Evolutionary conservation across 2,797 vertebrate species (phyloP).

Genomic region (Sebastes steindachneri): DNA sequence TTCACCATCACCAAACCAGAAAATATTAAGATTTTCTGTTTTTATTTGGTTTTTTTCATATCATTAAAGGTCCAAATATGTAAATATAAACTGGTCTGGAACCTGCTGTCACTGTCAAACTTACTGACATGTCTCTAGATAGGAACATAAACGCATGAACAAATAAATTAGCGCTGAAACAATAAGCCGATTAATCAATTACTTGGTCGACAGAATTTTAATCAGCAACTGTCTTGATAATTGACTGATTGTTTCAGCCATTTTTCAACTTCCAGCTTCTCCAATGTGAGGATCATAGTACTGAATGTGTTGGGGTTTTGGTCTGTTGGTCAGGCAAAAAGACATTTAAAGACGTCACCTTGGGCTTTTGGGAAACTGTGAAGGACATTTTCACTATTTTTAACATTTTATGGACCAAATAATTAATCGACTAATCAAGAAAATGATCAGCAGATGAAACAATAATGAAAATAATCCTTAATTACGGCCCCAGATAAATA

Average conservation of each 20-base stretch:
- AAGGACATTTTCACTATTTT: neutral
- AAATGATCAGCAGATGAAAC: neutral
- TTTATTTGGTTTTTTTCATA: neutral
- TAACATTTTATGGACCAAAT: neutral
- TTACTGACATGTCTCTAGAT: neutral
- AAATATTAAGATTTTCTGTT: neutral
- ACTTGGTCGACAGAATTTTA: neutral
- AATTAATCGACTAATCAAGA: neutral
- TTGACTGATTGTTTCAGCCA: neutral
- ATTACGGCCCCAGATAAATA: neutral
- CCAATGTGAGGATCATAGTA: neutral
- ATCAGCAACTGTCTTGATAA: neutral
- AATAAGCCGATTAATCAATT: neutral
- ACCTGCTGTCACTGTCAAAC: neutral
- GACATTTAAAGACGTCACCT: neutral
- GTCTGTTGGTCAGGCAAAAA: neutral
- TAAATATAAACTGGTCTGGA: neutral
- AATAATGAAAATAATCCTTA: neutral
- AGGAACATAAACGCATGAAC: neutral
- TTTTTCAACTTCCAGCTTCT: neutral
- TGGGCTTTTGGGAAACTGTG: neutral
- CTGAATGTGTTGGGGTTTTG: neutral
- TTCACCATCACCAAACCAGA: neutral
- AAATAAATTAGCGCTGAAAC: neutral
- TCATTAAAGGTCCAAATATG: neutral